Base-by-base conservation (phyloP, 2,113 vertebrate species). In the Azemiops feae region DNA sequence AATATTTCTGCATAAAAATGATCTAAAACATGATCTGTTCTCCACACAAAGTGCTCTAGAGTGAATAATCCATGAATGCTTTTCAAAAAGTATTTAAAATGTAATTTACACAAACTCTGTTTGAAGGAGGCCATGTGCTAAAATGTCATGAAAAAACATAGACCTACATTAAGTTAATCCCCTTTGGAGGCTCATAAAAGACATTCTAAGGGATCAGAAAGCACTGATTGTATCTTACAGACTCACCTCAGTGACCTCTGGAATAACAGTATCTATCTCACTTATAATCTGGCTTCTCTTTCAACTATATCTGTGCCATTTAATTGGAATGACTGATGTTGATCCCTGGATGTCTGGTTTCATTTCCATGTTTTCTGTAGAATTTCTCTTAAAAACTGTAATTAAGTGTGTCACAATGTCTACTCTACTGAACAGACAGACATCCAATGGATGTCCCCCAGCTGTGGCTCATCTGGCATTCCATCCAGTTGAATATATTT, bases 211-310 rank as follows among this genome's bases (percentile, higher is more conserved):
- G 88, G 7, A 45, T 93, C 74, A 88, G 89, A 95, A 88, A 88
- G n/a, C 18, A 60, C 0, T 43, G 91, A 92, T 91, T 2, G 18
- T 91, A 86, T 0, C 0, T 43, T 34, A 6, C 0, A 57, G 34
- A 25, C 50, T 74, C 90, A 1, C 5, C 85, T 50, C 11, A 54
- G 22, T 87, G 92, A 93, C 92, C 47, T 60, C 81, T 88, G 7
- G 25, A 93, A 50, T n/a, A 94, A n/a, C 74, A 25, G 85, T 86
- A 58, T 93, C 87, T 53, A 34, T 47, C 85, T 90, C 89, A 88
- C 25, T 52, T 81, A 69, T 43, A 86, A 93, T 85, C 92, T 53
- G 69, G 23, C 45, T 34, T 27, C 45, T 87, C 89, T 93, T 93
- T 90, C 74, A 93, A 93, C 45, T 90, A 16, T 22, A 25, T 69